Evolutionary conservation across 2,113 vertebrate species (phyloP), one percentile per base, ranked within the genome.

Genomic region (Mustelus asterias): DNA sequence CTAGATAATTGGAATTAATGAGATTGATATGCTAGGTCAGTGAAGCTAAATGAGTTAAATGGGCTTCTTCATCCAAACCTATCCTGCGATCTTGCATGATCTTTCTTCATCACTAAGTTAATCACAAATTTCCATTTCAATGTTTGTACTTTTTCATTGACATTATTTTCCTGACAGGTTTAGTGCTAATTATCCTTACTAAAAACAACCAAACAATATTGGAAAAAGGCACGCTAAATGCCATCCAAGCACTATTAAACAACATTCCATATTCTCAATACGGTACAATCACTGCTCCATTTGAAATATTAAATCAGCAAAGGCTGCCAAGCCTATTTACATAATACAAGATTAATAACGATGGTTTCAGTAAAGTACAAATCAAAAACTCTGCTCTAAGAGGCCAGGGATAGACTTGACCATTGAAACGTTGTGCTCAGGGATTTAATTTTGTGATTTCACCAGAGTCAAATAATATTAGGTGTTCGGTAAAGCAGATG

Each of bases 161-260:
- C 60, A 92, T 93, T 93, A 67, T 65, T 93, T 93, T 65, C 60
- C 58, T 67, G 16, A 18, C n/a, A 93, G 63, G 54, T 63, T 90
- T 60, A 60, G 60, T 90, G 88, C 13, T 90, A 90, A 60, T 37
- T 33, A 92, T 37, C 58, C n/a, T 63, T 37, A 20, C 33, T 65
- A 93, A 93, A 93, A 92, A 20, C 89, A 92, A 93, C n/a, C 14
- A 22, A 65, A 60, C 26, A 6, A 92, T 65, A 93, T 65, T 93
- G 89, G 89, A 93, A 93, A 93, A 93, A 93, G 89, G n/a, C n/a
- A 65, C 16, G 60, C 60, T 93, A 93, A 93, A 65, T 93, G 16
- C 89, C 89, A 93, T 93, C 18, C 60, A 93, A 93, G 18, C n/a
- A 93, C 63, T 93, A 67, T 37, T 37, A 93, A 93, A 93, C 58